These are phyloP conservation scores for Oscarella lobularis DNA, from an alignment of 37 sponge, comb jelly and placozoan genomes.

Conservation along the genomic window DNA sequence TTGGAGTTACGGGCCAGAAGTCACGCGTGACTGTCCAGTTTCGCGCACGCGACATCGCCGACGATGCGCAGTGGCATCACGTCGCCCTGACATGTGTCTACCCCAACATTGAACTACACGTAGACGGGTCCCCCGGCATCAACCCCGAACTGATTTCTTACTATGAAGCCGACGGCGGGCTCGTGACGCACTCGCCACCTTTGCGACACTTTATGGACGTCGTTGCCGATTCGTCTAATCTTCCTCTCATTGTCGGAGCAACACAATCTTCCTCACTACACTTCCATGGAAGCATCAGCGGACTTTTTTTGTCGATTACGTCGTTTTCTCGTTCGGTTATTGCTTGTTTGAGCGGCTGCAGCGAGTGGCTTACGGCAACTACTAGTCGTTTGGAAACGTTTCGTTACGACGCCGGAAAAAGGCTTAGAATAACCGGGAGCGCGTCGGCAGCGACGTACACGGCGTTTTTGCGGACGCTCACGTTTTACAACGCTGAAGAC, in stretches of 20 bases:
- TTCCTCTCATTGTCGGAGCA: not conserved
- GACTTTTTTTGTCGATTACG: not conserved
- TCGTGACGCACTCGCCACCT: not conserved
- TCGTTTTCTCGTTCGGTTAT: not conserved
- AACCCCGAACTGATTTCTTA: not conserved
- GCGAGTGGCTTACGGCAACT: not conserved
- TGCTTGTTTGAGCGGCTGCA: constrained; percentile 7
- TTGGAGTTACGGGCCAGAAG: not conserved
- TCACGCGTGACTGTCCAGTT: not conserved
- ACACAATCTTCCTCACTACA: no score
- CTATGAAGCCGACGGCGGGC: not conserved
- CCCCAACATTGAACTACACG: not conserved
- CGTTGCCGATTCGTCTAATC: not conserved
- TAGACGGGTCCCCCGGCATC: not conserved
- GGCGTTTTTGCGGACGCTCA: constrained; percentile 2
- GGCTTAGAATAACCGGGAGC: not conserved
- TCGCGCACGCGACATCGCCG: not conserved
- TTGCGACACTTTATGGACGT: not conserved
- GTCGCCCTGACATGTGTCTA: not conserved
- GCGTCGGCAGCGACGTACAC: not conserved
- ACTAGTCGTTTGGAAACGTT: not conserved
- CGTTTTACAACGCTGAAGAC: not conserved
- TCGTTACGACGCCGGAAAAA: not conserved
- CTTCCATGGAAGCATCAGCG: not conserved
- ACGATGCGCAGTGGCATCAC: not conserved